Conservation (phyloP, 23 tunicate species). For the Ascidia mentula region DNA sequence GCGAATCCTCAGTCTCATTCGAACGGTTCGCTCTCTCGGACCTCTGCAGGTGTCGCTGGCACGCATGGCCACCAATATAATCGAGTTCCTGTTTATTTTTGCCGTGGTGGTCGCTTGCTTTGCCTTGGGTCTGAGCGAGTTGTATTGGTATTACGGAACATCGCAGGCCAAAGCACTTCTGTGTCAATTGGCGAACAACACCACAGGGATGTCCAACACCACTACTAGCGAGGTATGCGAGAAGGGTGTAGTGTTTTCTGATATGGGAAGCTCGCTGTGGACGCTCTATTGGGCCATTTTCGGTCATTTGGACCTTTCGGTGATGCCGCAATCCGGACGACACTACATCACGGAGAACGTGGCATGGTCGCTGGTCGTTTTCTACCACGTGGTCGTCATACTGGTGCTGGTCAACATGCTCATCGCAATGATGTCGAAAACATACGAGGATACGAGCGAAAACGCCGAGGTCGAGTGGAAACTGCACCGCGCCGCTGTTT, state of each 20-base stretch:
- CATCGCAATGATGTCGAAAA: constrained; percentile 90
- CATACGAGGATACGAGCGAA: constrained; percentile 63
- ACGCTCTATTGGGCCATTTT: constrained; percentile 74
- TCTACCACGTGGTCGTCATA: constrained; percentile 76
- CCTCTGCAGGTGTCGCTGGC: constrained; percentile 88
- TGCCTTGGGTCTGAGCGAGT: constrained; percentile 72
- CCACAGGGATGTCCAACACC: background rate
- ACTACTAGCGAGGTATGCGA: too few species aligned
- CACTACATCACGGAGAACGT: constrained; percentile 32
- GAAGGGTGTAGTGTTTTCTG: constrained; percentile 12
- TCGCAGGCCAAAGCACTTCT: constrained; percentile 26
- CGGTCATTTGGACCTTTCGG: constrained; percentile 49
- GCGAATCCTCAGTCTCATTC: constrained; percentile 45
- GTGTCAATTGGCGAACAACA: background rate
- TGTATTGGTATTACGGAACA: constrained; percentile 83
- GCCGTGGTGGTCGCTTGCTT: constrained; percentile 61
- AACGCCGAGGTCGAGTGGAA: constrained; percentile 79
- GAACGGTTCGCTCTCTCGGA: constrained; percentile 50
- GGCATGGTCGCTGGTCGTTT: constrained; percentile 22
- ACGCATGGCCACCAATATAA: constrained; percentile 58
- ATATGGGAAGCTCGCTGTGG: constrained; percentile 22
- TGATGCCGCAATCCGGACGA: constrained; percentile 8
- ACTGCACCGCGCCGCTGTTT: constrained; percentile 61
- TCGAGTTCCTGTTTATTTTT: constrained; percentile 71
- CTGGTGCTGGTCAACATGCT: constrained; percentile 89